Base-by-base conservation (phyloP, 2,888 invertebrate species). In the Clivina fossor region DNA sequence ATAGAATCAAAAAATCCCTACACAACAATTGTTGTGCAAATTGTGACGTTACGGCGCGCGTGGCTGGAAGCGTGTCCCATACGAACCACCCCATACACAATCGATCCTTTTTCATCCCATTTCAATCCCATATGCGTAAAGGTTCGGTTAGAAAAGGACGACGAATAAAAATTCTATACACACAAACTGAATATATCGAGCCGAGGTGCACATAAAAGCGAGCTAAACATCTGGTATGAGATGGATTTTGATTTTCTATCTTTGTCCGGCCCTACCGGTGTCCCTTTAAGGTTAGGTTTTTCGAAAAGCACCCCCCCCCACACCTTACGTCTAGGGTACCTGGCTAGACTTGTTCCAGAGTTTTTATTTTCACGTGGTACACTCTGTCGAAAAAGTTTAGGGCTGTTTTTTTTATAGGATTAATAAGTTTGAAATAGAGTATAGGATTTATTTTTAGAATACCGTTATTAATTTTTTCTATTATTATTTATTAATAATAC, bases 51-150 rank as follows among this genome's bases (percentile, higher is more conserved):
- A 65, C 61, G 64, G 63, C 63, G 65, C 64, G 69, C 72, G 72
- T 72, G 71, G 69, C 72, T 65, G 62, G 68, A 68, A 71, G 69
- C 69, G 71, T 71, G 72, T 66, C 71, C 63, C 71, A 75, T 71
- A 71, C 71, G 69, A 72, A 68, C 70, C 70, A 60, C 65, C 75
- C 72, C 69, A 72, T 73, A 50, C 57, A 61, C 57, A 41, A 33
- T 56, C 58, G 46, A 60, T 78, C 77, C 63, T 77, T 44, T 43
- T 64, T 61, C 51, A 32, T 51, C 53, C 51, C 46, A 35, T 32
- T 13, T 19, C 16, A 11, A 43, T 20, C 16, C n/a, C 30, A 47
- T 53, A 33, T 15, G 44, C 22, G 32, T 50, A 40, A 30, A 50
- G 58, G 60, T 59, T n/a, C n/a, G 58, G 56, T 57, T 55, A 58